Percentiles rank a stretch among this genome's conserved stretches.
phyloP scores from a whole-genome alignment of 2,888 invertebrate species.

The Gandaritis pyraliata region DNA sequence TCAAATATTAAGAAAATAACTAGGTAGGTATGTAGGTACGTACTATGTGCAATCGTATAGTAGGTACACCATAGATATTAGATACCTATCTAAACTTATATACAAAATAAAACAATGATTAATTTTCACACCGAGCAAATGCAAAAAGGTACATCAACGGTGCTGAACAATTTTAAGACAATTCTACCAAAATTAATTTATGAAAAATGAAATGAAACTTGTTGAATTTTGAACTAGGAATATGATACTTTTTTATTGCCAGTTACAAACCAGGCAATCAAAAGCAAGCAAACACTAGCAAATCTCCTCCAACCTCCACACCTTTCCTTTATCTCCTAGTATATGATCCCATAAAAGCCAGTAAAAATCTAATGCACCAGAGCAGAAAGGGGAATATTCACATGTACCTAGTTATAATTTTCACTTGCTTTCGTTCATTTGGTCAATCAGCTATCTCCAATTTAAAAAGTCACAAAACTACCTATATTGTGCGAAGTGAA shows the following conservation, averaged over 20 bases:
- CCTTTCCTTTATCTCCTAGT: not conserved
- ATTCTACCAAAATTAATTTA: too few relatives aligned
- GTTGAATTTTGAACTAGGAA: not conserved
- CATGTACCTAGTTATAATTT: not conserved
- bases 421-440: not conserved
- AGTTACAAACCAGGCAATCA: not conserved
- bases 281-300: not conserved
- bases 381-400: too few relatives aligned
- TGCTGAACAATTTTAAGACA: constrained; percentile 51
- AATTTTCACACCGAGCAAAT: constrained; percentile 65
- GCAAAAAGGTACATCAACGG: constrained; percentile 64
- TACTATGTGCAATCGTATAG: too few relatives aligned
- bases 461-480: not conserved
- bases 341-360: not conserved
- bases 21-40: constrained; percentile 1
- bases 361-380: not conserved
- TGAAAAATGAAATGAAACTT: not conserved
- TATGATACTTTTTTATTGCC: not conserved
- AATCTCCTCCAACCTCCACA: not conserved
- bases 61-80: constrained; percentile 4
- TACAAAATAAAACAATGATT: constrained; percentile 9
- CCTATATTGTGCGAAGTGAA: not conserved
- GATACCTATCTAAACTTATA: constrained; percentile 5
- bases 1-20: constrained; percentile 13
- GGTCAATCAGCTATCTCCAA: too few relatives aligned